Percentiles rank a stretch among this genome's conserved stretches.
Conservation (phyloP, 2,113 vertebrate species). For the Helogale parvula region DNA sequence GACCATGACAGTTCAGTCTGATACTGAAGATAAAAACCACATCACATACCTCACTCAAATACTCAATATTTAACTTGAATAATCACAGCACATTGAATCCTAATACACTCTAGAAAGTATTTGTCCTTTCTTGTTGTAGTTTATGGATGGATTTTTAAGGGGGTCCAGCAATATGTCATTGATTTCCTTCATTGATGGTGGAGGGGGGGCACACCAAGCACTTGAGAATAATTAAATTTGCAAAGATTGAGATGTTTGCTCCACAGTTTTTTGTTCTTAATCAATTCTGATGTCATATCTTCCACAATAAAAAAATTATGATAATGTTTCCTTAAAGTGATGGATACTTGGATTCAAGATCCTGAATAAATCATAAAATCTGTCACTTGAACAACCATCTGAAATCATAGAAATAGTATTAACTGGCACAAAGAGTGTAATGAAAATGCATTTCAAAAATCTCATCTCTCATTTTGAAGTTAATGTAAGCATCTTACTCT, state of each 20-base stretch:
- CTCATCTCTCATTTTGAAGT: conserved; percentile 38
- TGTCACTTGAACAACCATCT: not conserved
- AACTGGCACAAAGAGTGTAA: not conserved
- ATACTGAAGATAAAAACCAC: not conserved
- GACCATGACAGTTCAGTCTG: not conserved
- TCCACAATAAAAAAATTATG: conserved; percentile 12
- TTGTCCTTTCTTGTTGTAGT: not conserved
- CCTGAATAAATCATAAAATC: conserved; percentile 8
- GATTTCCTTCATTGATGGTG: not conserved
- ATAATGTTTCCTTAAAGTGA: not conserved
- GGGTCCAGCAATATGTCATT: not conserved
- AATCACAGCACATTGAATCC: not conserved
- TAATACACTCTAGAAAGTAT: not conserved
- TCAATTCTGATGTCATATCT: not conserved
- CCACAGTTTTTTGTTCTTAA: not conserved
- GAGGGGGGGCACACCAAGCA: not conserved
- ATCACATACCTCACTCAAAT: not conserved
- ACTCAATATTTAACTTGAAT: not conserved
- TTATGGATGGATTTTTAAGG: conserved; percentile 5
- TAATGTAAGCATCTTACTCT: not conserved
- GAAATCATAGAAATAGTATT: not conserved
- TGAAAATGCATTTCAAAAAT: conserved; percentile 13
- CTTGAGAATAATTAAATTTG: conserved; percentile 38
- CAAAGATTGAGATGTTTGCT: not conserved
- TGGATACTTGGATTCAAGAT: not conserved